These are phyloP conservation scores for Papilio elwesi DNA, from an alignment of 2,888 invertebrate species.

Conservation along the genomic window DNA sequence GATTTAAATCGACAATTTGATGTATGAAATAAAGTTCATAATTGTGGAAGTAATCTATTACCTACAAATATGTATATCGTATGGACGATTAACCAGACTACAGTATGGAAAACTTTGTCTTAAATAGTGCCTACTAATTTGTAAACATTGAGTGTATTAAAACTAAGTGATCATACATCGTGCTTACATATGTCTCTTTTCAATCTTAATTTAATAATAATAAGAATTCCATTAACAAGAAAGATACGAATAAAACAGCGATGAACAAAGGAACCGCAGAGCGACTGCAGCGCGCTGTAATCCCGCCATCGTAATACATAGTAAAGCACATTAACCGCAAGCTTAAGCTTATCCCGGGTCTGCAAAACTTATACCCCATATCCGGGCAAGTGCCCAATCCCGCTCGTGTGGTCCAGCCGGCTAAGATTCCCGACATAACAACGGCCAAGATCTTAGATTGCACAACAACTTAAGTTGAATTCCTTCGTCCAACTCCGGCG, in stretches of 20 bases:
- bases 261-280: slow-evolving; percentile 12
- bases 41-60: no score
- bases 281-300: slow-evolving; percentile 11
- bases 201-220: no score
- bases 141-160: no score
- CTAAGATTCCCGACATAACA: slow-evolving; percentile 49
- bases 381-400: slow-evolving; percentile 35
- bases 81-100: no score
- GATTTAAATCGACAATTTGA: no score
- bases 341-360: slow-evolving; percentile 27
- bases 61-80: no score
- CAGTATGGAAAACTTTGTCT: no score
- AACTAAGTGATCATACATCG: no score
- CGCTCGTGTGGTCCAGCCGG: slow-evolving; percentile 32
- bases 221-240: not conserved
- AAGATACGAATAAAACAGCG: not conserved
- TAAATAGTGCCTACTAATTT: no score
- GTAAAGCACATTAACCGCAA: slow-evolving; percentile 31
- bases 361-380: slow-evolving; percentile 37
- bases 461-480: slow-evolving; percentile 61
- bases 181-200: no score
- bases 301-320: slow-evolving; percentile 10
- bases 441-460: slow-evolving; percentile 56
- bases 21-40: no score
- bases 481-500: slow-evolving; percentile 36